Percentiles rank a stretch among this genome's conserved stretches.
Conservation (phyloP, 2,888 invertebrate genomes). For the Epistrophella euchroma region DNA sequence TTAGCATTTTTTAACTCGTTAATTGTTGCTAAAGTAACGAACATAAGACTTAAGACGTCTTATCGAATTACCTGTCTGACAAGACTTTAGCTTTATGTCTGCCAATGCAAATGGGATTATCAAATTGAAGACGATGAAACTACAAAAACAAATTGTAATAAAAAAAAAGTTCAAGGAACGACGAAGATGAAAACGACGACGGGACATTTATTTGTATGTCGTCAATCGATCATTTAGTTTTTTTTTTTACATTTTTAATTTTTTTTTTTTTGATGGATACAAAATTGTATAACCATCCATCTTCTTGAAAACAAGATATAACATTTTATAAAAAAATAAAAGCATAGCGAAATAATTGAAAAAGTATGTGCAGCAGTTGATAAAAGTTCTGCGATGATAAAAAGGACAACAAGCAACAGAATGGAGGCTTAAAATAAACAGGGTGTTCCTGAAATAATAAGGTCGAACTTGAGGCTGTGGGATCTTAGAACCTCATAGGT, state of each 20-base stretch:
- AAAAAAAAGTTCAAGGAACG: conserved; percentile 32
- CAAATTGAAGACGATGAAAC: conserved; percentile 9
- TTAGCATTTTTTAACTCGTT: conserved; percentile 56
- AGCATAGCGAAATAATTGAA: conserved; percentile 60
- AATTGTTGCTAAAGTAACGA: conserved; percentile 69
- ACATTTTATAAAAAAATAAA: background rate
- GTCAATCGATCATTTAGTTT: conserved; percentile 67
- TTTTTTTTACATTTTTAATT: conserved; percentile 10
- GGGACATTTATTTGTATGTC: conserved; percentile 40
- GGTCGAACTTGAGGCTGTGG: too few relatives aligned
- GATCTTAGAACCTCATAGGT: too few relatives aligned
- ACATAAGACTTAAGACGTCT: conserved; percentile 69
- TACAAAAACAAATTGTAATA: background rate
- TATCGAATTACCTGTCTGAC: conserved; percentile 72
- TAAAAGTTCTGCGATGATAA: conserved; percentile 57
- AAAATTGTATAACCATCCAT: conserved; percentile 23
- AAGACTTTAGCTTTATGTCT: conserved; percentile 53
- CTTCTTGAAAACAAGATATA: conserved; percentile 19
- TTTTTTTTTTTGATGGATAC: conserved; percentile 3
- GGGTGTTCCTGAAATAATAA: background rate
- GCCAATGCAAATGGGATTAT: conserved; percentile 69
- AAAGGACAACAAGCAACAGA: background rate
- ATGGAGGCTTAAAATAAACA: background rate
- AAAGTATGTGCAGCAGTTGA: conserved; percentile 66
- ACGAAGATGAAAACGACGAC: background rate